Conservation (phyloP, 2,888 invertebrate species). For the Brachypterus glaber region DNA sequence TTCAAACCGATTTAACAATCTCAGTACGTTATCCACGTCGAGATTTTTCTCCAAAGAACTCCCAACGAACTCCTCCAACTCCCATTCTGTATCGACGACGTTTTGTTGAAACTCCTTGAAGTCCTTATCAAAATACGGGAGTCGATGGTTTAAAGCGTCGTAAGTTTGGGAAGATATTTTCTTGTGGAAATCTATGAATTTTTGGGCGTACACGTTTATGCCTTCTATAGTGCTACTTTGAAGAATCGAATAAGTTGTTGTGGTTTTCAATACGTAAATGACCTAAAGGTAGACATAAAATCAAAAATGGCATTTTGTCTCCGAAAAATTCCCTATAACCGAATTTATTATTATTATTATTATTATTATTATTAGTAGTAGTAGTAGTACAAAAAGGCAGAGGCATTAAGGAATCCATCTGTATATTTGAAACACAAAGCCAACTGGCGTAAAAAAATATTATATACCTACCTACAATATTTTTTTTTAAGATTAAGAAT, state of each 20-base stretch:
- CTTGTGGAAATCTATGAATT: conserved; percentile 57
- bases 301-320: too few species aligned
- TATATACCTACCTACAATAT: background rate
- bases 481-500: conserved; percentile 1
- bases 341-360: too few species aligned
- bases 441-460: too few species aligned
- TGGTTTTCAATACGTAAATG: conserved; percentile 61
- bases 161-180: conserved; percentile 63
- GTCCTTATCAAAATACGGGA: conserved; percentile 64
- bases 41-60: conserved; percentile 37
- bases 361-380: too few species aligned
- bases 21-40: conserved; percentile 36
- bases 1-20: conserved; percentile 48
- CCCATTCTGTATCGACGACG: conserved; percentile 60
- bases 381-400: too few species aligned
- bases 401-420: too few species aligned
- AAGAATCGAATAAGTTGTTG: conserved; percentile 62
- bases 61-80: conserved; percentile 64
- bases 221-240: conserved; percentile 71
- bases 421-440: too few species aligned
- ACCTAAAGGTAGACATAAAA: too few species aligned
- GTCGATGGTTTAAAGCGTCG: conserved; percentile 72
- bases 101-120: conserved; percentile 61
- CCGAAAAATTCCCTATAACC: too few species aligned
- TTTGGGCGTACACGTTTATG: conserved; percentile 60